These are phyloP conservation scores for Abrostola triplasia DNA, from an alignment of 2,888 invertebrate genomes.

Conservation along the genomic window DNA sequence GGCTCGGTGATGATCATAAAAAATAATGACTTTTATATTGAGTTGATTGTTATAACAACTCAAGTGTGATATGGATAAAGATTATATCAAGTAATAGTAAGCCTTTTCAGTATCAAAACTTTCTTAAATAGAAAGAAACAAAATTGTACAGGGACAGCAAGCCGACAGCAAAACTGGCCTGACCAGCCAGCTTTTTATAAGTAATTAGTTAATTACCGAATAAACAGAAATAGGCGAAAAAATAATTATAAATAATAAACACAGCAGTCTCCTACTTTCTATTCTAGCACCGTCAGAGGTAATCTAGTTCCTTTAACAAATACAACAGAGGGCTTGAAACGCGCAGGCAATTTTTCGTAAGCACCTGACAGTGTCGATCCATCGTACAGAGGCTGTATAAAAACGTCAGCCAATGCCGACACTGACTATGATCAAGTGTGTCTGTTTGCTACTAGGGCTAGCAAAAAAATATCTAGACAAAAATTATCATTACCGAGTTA, in stretches of 20 bases:
- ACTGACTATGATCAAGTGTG: conserved; percentile 80
- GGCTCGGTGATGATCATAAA: conserved; percentile 8
- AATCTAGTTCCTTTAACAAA: conserved; percentile 38
- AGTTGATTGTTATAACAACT: conserved; percentile 6
- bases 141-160: neutral
- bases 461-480: conserved; percentile 6
- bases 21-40: conserved; percentile 12
- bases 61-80: neutral
- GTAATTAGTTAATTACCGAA: no score
- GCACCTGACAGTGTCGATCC: conserved; percentile 77
- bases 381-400: conserved; percentile 73
- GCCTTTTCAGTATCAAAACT: neutral
- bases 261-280: conserved; percentile 4
- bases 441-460: conserved; percentile 66
- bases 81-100: neutral
- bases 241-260: conserved; percentile 6
- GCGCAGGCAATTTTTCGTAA: conserved; percentile 74
- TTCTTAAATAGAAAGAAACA: neutral
- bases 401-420: conserved; percentile 76
- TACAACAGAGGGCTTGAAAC: conserved; percentile 43
- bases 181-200: no score
- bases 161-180: no score
- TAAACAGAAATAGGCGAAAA: no score
- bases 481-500: no score
- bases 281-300: conserved; percentile 10